phyloP scores from a whole-genome alignment of 2,888 invertebrate genomes.

The Timema podura region DNA sequence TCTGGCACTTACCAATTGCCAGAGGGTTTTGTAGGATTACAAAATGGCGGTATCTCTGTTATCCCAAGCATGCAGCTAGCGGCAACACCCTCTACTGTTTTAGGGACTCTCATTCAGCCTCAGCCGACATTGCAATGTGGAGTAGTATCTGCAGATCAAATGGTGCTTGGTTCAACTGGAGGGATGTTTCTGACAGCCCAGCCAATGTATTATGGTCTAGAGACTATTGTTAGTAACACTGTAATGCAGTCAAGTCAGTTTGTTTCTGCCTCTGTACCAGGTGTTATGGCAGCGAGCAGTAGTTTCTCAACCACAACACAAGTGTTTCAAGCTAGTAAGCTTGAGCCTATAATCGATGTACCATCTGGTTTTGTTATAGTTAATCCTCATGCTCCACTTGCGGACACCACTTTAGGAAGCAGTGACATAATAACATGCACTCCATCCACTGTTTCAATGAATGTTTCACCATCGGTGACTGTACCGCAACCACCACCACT shows the following conservation, averaged over 20 bases:
- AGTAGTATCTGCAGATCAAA: conserved; percentile 54
- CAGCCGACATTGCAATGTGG: conserved; percentile 50
- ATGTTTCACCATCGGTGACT: conserved; percentile 18
- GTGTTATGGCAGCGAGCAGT: conserved; percentile 71
- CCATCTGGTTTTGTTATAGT: conserved; percentile 42
- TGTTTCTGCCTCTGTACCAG: conserved; percentile 70
- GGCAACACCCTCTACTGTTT: conserved; percentile 47
- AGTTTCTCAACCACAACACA: conserved; percentile 81
- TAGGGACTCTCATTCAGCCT: conserved; percentile 55
- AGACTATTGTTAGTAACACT: conserved; percentile 83
- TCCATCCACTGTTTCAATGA: conserved; percentile 14
- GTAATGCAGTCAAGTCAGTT: conserved; percentile 88
- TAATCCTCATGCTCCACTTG: conserved; percentile 22
- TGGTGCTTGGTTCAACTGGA: conserved; percentile 55
- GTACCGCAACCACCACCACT: conserved; percentile 18
- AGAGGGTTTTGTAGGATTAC: conserved; percentile 41
- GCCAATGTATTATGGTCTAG: conserved; percentile 77
- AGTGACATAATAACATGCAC: conserved; percentile 20
- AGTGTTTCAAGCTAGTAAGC: conserved; percentile 78
- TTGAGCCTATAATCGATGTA: conserved; percentile 71
- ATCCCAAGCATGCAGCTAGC: conserved; percentile 38
- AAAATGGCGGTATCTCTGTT: conserved; percentile 43
- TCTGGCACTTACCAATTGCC: conserved; percentile 43
- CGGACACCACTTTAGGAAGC: conserved; percentile 19
- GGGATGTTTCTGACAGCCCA: conserved; percentile 52